These are phyloP conservation scores for Drosophila pseudoobscura DNA, from an alignment of 1,140 invertebrate genomes.

Conservation along the genomic window DNA sequence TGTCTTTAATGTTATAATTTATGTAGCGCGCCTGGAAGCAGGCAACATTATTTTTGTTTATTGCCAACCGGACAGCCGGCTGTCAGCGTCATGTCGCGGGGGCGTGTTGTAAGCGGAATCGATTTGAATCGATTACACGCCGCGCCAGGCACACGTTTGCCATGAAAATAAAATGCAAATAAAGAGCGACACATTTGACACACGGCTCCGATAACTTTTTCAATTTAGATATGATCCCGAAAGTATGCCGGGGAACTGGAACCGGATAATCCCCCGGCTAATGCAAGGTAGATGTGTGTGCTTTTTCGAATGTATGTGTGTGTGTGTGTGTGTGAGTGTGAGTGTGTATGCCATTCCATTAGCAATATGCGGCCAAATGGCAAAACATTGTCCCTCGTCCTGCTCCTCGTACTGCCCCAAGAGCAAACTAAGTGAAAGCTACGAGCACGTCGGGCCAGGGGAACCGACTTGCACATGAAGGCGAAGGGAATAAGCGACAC, in stretches of 20 bases:
- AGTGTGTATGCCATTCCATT: constrained; percentile 31
- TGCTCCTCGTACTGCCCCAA: neutral
- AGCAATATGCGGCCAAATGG: constrained; percentile 48
- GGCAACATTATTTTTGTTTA: constrained; percentile 65
- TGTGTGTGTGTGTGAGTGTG: constrained; percentile 2
- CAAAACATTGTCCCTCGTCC: constrained; percentile 38
- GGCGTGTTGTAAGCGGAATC: constrained; percentile 20
- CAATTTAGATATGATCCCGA: constrained; percentile 53
- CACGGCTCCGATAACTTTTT: constrained; percentile 51
- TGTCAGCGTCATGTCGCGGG: constrained; percentile 48
- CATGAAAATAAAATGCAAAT: constrained; percentile 55
- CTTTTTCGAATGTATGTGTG: neutral
- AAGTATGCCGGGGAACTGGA: constrained; percentile 19
- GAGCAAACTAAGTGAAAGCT: constrained; percentile 28
- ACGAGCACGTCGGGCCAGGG: constrained; percentile 7
- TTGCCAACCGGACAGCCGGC: constrained; percentile 50
- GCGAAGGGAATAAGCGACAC: constrained; percentile 33
- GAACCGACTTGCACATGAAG: constrained; percentile 31
- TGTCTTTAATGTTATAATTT: constrained; percentile 74
- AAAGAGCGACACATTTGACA: constrained; percentile 48
- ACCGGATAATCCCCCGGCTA: constrained; percentile 28
- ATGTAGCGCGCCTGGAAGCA: constrained; percentile 57
- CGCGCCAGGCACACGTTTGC: constrained; percentile 35
- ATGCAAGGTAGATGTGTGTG: constrained; percentile 19
- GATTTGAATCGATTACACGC: constrained; percentile 47